Base-by-base conservation (phyloP, 2,797 vertebrate species). In the Sandelia bainsii region DNA sequence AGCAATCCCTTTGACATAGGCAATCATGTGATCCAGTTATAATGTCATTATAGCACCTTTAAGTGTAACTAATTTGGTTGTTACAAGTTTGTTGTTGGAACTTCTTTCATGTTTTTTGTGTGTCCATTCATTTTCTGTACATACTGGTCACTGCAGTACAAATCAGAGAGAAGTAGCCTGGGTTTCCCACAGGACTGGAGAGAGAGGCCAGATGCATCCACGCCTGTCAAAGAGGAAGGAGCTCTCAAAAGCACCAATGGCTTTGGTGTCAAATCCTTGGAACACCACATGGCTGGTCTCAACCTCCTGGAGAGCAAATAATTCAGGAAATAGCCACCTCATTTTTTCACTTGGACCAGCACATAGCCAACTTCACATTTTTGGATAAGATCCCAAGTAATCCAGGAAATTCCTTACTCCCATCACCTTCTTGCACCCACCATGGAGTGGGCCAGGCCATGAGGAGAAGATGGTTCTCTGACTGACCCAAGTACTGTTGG, bases 231-330 rank as follows among this genome's bases (percentile, higher is more conserved):
- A 66, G 95, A 95, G 62, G 94, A 93, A 1, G 61, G 83, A 6
- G 68, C 87, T 19, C 57, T 94, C 83, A 97, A 95, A 91, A 94
- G 82, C 77, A 93, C 86, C 87, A 96, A 96, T 23, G 91, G 93
- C 51, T 95, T 95, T 22, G 94, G 94, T 37, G 89, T 96, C 62
- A 95, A 94, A 79, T 94, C 95, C 80, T 87, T 96, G 89, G 96
- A 97, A 91, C 95, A 95, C 69, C 96, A 96, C 84, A 92, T 96
- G 89, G 89, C 94, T 73, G 93, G 90, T 59, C 93, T 96, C 80
- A 96, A 95, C 0, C 94, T 98, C 91, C 93, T 95, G 84, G 96
- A 97, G 85, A 97, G 94, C 92, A 96, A 97, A 91, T 95, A 93
- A 90, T 72, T 79, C 70, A 44, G 70, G 54, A 56, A 63, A 45